Percentiles rank a stretch among this genome's conserved stretches.
Conservation (phyloP, 2,888 invertebrate genomes). For the Mythimna pallens region DNA sequence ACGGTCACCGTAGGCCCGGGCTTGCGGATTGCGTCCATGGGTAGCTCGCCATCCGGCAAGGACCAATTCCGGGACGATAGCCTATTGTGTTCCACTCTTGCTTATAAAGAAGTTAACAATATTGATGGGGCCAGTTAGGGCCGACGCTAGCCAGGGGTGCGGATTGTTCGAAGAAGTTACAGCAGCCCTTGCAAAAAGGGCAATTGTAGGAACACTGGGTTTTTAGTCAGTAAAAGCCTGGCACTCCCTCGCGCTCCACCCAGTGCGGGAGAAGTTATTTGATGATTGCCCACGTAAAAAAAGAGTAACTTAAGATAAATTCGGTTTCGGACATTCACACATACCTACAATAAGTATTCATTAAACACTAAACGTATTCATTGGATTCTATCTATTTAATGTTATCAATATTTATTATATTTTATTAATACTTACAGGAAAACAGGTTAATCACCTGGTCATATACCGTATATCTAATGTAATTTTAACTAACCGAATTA, state of each 20-base stretch:
- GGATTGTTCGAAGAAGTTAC: no score
- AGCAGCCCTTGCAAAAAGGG: no score
- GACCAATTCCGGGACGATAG: no score
- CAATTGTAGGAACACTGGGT: no score
- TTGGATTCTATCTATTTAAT: slow-evolving; percentile 41
- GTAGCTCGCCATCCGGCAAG: no score
- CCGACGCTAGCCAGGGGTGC: no score
- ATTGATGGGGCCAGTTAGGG: no score
- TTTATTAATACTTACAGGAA: slow-evolving; percentile 23
- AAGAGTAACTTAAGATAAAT: background rate
- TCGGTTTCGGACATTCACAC: background rate
- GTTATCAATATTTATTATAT: slow-evolving; percentile 44
- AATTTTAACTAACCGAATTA: slow-evolving; percentile 18
- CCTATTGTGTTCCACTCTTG: no score
- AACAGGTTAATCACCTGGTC: slow-evolving; percentile 55
- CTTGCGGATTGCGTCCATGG: no score
- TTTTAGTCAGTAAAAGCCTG: background rate
- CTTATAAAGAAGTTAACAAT: no score
- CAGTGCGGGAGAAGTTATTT: background rate
- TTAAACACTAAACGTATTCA: slow-evolving; percentile 1
- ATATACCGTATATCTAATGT: slow-evolving; percentile 39
- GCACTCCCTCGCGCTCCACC: background rate
- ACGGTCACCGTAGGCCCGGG: no score
- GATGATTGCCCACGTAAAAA: background rate
- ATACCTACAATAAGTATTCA: background rate